A percentile compares a stretch with the other conserved stretches of the same genome.
Evolutionary conservation across 1,140 invertebrate genomes (phyloP).

Genomic region (Sitophilus oryzae): DNA sequence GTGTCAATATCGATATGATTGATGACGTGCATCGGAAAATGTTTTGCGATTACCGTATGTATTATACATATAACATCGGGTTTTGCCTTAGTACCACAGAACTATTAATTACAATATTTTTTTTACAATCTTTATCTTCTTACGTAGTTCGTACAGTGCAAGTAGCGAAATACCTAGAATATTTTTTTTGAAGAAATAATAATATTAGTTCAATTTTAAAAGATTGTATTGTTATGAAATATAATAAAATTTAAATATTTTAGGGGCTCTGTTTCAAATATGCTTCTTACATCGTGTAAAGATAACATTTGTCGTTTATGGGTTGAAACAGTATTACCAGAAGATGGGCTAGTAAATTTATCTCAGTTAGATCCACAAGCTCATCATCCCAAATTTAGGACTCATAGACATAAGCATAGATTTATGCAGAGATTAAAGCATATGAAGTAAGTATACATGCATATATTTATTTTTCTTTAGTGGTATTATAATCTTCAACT

Average conservation of each 20-base stretch:
- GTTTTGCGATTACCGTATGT: too few relatives aligned
- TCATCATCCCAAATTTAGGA: constrained; percentile 78
- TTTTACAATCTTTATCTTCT: too few relatives aligned
- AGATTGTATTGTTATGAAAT: not conserved
- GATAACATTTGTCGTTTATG: constrained; percentile 98
- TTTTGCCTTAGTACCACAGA: too few relatives aligned
- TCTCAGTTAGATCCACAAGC: constrained; percentile 73
- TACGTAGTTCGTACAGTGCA: too few relatives aligned
- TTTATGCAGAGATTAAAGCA: constrained; percentile 95
- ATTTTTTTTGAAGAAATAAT: too few relatives aligned
- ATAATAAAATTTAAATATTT: constrained; percentile 28
- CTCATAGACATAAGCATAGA: constrained; percentile 89
- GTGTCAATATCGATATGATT: too few relatives aligned
- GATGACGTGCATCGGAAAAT: too few relatives aligned
- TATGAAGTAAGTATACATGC: constrained; percentile 68
- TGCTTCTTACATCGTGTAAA: constrained; percentile 94
- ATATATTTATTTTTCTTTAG: constrained; percentile 3
- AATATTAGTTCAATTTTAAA: not conserved
- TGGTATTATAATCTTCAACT: too few relatives aligned
- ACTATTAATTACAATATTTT: too few relatives aligned
- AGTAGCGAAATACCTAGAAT: too few relatives aligned
- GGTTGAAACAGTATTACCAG: constrained; percentile 94
- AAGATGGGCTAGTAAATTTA: constrained; percentile 87
- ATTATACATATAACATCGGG: too few relatives aligned
- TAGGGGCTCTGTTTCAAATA: constrained; percentile 93